These are phyloP conservation scores for Romanogobio albipinnatus DNA, from an alignment of 2,113 vertebrate genomes.

Conservation along the genomic window DNA sequence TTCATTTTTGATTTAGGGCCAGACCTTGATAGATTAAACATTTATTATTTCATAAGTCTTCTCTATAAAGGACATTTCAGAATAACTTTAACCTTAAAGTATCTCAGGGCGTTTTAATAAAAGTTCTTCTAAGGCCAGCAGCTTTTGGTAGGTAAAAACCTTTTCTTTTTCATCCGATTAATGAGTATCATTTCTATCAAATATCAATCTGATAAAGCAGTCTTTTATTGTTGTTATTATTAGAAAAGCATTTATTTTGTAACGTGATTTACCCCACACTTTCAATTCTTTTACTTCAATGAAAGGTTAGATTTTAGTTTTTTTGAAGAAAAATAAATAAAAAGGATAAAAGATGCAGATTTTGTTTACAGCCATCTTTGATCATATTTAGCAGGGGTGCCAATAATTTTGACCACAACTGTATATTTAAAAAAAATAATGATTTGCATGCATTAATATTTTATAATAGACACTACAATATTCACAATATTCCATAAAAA, in stretches of 20 bases:
- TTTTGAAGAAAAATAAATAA: too few relatives aligned
- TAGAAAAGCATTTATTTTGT: background rate
- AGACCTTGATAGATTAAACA: background rate
- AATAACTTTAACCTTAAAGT: constrained; percentile 20
- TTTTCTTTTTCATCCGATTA: constrained; percentile 32
- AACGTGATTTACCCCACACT: too few relatives aligned
- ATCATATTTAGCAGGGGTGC: too few relatives aligned
- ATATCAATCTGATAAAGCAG: background rate
- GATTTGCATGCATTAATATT: too few relatives aligned
- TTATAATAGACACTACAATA: too few relatives aligned
- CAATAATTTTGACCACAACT: too few relatives aligned
- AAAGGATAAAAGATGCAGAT: too few relatives aligned
- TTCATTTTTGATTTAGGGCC: background rate
- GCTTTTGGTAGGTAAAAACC: background rate
- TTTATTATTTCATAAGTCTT: constrained; percentile 30
- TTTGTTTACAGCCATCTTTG: too few relatives aligned
- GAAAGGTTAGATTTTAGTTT: too few relatives aligned
- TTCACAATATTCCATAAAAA: too few relatives aligned
- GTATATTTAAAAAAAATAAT: too few relatives aligned
- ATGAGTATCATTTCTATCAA: background rate
- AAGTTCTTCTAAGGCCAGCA: constrained; percentile 5
- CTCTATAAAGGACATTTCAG: constrained; percentile 8
- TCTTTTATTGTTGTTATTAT: background rate
- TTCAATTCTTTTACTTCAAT: too few relatives aligned
- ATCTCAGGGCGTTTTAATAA: constrained; percentile 33